Evolutionary conservation across 2,113 vertebrate species (phyloP).

Genomic region (Phalacrocorax pelagicus): DNA sequence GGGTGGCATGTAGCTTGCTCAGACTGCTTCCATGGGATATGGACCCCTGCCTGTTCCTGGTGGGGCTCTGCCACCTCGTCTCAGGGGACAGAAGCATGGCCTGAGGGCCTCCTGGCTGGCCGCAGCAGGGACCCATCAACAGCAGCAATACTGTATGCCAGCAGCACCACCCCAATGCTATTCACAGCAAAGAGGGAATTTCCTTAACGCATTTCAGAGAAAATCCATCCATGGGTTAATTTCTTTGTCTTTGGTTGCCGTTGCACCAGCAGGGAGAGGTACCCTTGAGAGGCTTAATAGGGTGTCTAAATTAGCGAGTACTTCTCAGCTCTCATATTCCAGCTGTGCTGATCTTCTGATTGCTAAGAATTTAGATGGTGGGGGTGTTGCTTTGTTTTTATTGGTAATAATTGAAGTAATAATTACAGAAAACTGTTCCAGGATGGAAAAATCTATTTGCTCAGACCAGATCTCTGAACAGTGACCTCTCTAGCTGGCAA

Average conservation of each 20-base stretch:
- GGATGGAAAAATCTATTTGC: conserved; percentile 6
- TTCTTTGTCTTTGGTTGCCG: background rate
- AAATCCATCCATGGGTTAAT: background rate
- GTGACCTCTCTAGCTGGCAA: background rate
- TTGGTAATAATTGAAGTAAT: background rate
- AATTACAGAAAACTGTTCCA: background rate
- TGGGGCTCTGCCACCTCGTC: background rate
- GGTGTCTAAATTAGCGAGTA: background rate
- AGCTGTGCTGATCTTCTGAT: background rate
- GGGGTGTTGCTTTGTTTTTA: background rate
- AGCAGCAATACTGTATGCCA: background rate
- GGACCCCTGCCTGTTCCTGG: fast-evolving
- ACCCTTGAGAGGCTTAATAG: background rate
- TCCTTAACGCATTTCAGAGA: background rate
- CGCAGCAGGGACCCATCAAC: background rate
- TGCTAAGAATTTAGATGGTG: background rate
- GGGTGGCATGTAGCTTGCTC: background rate
- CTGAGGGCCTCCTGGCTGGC: no score
- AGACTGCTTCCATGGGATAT: background rate
- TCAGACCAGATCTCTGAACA: background rate
- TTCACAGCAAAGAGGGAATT: background rate
- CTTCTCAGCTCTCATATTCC: background rate
- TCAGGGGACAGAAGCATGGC: background rate
- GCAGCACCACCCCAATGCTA: background rate
- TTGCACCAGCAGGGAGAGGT: fast-evolving